phyloP scores from a whole-genome alignment of 2,888 invertebrate genomes.

The Lithophane ornitopus region DNA sequence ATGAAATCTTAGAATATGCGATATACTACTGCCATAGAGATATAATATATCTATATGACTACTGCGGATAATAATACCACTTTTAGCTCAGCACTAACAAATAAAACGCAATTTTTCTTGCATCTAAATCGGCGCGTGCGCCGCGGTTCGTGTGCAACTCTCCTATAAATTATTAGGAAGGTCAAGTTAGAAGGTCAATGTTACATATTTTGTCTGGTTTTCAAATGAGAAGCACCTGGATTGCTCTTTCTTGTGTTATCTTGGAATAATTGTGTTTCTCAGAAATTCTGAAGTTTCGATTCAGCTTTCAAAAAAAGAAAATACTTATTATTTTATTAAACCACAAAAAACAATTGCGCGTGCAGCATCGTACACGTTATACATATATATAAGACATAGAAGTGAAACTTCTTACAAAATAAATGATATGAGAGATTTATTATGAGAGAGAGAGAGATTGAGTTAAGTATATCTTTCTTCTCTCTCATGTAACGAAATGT shows the following conservation, averaged over 20 bases:
- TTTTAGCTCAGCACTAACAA: slow-evolving; percentile 22
- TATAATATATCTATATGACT: too few species aligned
- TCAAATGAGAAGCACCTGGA: slow-evolving; percentile 23
- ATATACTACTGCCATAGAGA: not conserved
- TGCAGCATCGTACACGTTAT: not conserved
- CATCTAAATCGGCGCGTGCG: slow-evolving; percentile 16
- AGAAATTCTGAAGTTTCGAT: not conserved
- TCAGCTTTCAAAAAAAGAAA: not conserved
- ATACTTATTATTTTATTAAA: not conserved
- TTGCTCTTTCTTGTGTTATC: not conserved
- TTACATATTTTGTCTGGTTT: slow-evolving; percentile 24
- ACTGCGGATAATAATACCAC: slow-evolving; percentile 4
- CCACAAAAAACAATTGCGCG: not conserved
- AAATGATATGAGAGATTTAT: too few species aligned
- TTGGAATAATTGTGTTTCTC: not conserved
- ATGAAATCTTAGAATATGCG: not conserved
- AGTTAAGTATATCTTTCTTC: not conserved
- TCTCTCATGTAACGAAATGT: not conserved
- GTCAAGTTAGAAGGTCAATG: slow-evolving; percentile 30
- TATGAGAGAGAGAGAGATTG: too few species aligned
- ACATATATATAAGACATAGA: too few species aligned
- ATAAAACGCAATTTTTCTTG: slow-evolving; percentile 35
- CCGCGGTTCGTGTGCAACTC: slow-evolving; percentile 29
- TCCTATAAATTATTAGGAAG: slow-evolving; percentile 39
- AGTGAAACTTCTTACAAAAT: too few species aligned